Conservation (phyloP, 2,113 vertebrate genomes). For the Entelurus aequoreus region DNA sequence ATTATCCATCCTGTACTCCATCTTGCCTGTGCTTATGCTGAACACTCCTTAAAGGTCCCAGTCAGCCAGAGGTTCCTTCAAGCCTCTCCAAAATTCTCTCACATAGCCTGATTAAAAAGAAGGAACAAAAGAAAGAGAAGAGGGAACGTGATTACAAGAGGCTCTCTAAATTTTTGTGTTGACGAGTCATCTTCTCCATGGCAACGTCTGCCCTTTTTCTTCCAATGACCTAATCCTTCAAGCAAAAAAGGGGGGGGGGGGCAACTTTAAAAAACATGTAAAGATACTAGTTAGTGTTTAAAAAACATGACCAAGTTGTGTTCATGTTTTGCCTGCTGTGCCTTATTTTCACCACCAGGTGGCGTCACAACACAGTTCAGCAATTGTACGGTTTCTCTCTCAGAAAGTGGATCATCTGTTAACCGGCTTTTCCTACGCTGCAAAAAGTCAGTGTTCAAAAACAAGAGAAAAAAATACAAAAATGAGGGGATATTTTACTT, state of each 20-base stretch:
- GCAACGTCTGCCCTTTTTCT: constrained; percentile 34
- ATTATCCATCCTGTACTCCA: not conserved
- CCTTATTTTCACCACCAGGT: constrained; percentile 40
- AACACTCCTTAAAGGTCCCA: constrained; percentile 35
- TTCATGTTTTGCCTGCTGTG: constrained; percentile 1
- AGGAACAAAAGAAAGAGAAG: constrained; percentile 12
- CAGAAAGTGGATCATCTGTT: constrained; percentile 8
- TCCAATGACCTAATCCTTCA: not conserved
- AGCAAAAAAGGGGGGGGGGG: not conserved
- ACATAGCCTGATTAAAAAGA: constrained; percentile 50
- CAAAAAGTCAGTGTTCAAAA: too few relatives aligned
- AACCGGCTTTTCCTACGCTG: not conserved
- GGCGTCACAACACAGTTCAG: constrained; percentile 24
- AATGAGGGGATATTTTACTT: too few relatives aligned
- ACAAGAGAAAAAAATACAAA: too few relatives aligned
- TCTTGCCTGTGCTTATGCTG: constrained; percentile 16
- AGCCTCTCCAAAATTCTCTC: constrained; percentile 34
- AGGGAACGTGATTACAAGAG: constrained; percentile 58
- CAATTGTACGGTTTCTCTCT: not conserved
- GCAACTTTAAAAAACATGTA: not conserved
- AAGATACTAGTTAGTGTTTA: not conserved
- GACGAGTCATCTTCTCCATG: constrained; percentile 59
- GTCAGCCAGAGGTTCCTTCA: constrained; percentile 59
- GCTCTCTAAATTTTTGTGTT: constrained; percentile 51
- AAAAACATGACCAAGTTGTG: not conserved